Base-by-base conservation (phyloP, 2,113 vertebrate genomes). In the Physeter macrocephalus region DNA sequence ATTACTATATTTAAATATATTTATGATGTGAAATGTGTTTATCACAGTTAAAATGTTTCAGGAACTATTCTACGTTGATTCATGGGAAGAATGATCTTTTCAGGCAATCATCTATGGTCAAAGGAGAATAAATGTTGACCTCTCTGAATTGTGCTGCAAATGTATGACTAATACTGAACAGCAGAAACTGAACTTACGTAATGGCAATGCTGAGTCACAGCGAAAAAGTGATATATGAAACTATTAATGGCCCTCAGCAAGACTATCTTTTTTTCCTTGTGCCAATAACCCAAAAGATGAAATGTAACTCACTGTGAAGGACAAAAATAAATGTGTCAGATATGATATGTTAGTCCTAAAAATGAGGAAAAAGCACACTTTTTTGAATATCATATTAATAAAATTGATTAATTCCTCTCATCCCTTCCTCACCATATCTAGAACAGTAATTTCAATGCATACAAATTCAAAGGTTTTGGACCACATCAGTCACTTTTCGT, bases 361-460 rank as follows among this genome's bases (percentile, higher is more conserved):
- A 64, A 62, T 88, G 90, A 97, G 59, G 21, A 87, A 0, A 7
- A 88, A 54, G n/a, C 94, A 25, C 46, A 95, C 90, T 88, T 81
- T 43, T 97, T 91, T 94, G 84, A 97, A 97, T 94, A 96, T 67
- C 61, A 85, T 94, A 96, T 98, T 97, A 97, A 97, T 98, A 98
- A 97, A 98, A 97, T 96, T 97, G 97, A 97, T 97, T 97, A 97
- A 98, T 97, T 75, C 25, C 20, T 96, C 23, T 93, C 85, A 91
- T 49, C 54, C 3, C 23, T 94, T 96, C 31, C 5, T 71, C 15
- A 88, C 46, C 64, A 59, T 92, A 92, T 92, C 92, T 95, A 66
- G 43, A 88, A 77, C 2, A n/a, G 83, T 62, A 93, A 97, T 97
- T 96, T 90, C 43, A 95, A 67, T 85, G 74, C 69, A 95, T 87